Conservation (phyloP, 2,888 invertebrate species). For the Drosophila ochracea region DNA sequence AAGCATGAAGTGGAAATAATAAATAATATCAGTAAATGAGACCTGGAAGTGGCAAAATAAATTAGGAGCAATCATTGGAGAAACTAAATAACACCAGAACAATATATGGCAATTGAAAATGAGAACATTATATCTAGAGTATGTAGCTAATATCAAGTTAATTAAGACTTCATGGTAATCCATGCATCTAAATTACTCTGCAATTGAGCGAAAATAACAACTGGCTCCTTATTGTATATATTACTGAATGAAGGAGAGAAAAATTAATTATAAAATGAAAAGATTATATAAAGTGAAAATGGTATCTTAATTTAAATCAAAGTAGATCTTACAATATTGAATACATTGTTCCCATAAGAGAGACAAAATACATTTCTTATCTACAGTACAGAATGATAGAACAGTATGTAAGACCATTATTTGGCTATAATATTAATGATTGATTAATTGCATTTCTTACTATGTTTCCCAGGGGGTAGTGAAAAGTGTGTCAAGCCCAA, state of each 20-base stretch:
- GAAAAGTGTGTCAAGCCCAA: slow-evolving; percentile 92
- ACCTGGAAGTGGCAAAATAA: background rate
- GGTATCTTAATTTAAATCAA: background rate
- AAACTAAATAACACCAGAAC: background rate
- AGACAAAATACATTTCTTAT: background rate
- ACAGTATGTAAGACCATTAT: background rate
- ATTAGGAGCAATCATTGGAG: background rate
- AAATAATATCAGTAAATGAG: background rate
- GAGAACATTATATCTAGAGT: background rate
- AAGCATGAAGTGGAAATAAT: background rate
- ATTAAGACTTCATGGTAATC: background rate
- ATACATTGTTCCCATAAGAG: background rate
- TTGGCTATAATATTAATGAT: background rate
- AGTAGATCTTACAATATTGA: background rate
- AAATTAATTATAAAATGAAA: background rate
- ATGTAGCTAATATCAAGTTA: background rate
- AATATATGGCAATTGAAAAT: background rate
- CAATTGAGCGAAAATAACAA: background rate
- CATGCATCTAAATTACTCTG: background rate
- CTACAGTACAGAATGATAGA: background rate
- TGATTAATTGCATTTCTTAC: background rate
- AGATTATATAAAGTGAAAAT: too few relatives aligned
- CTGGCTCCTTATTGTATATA: background rate
- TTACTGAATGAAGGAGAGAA: background rate
- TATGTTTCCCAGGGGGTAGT: slow-evolving; percentile 85